Evolutionary conservation across 2,113 vertebrate species (phyloP).

Genomic region (Cichladusa arquata): DNA sequence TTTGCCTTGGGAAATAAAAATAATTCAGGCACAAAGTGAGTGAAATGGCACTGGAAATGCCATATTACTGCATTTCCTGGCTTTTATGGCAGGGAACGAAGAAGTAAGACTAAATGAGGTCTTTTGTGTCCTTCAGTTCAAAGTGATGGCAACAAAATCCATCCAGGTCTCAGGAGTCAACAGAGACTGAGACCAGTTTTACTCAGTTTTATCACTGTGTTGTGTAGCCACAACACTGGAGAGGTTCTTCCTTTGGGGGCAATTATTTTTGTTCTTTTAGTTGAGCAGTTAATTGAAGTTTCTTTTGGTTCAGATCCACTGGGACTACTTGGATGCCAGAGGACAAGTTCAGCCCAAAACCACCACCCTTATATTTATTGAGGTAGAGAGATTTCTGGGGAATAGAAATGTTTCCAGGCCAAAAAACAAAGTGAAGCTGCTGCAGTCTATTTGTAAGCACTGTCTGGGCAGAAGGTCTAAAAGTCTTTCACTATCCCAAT

Average conservation of each 20-base stretch:
- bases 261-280: not conserved
- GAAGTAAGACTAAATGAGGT: slow-evolving; percentile 24
- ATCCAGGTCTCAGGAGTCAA: slow-evolving; percentile 9
- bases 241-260: not conserved
- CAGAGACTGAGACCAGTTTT: not conserved
- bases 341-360: not conserved
- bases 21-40: slow-evolving; percentile 25
- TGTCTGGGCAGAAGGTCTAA: not conserved
- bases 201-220: slow-evolving; percentile 10
- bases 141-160: slow-evolving; percentile 22
- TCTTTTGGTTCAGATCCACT: not conserved
- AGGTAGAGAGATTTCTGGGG: not conserved
- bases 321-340: not conserved
- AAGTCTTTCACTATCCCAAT: not conserved
- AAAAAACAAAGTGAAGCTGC: not conserved
- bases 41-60: slow-evolving; percentile 47
- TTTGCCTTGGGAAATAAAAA: slow-evolving; percentile 57
- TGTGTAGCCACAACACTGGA: not conserved
- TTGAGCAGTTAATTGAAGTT: not conserved
- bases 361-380: not conserved
- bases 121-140: slow-evolving; percentile 49
- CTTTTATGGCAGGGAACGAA: slow-evolving; percentile 34
- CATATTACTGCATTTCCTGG: slow-evolving; percentile 44
- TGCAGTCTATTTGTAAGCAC: not conserved
- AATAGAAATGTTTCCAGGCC: not conserved